Evolutionary conservation across 2,888 invertebrate genomes (phyloP).

Genomic region (Drosophila ezoana): DNA sequence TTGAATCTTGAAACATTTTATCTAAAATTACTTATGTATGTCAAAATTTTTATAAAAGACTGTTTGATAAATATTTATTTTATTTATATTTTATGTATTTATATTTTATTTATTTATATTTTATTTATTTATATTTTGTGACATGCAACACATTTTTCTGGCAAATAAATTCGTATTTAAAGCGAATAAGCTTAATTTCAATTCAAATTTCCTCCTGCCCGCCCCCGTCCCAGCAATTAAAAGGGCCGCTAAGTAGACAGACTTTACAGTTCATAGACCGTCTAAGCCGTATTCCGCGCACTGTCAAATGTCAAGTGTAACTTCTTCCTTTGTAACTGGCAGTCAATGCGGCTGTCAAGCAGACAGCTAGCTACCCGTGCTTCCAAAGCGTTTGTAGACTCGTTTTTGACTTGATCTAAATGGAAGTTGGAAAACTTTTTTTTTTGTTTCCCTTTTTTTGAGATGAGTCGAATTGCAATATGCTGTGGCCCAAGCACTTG

Average conservation of each 20-base stretch:
- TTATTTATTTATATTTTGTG: no score
- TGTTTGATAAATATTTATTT: no score
- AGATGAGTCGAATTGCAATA: constrained; percentile 22
- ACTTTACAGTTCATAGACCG: constrained; percentile 47
- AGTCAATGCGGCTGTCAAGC: constrained; percentile 34
- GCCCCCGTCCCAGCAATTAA: constrained; percentile 7
- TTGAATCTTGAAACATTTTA: no score
- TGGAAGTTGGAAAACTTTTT: constrained; percentile 34
- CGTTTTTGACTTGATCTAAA: constrained; percentile 8
- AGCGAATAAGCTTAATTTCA: neutral
- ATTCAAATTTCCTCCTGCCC: neutral
- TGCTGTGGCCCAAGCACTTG: constrained; percentile 28
- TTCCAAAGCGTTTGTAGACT: neutral
- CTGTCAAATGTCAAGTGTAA: constrained; percentile 54
- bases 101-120: no score
- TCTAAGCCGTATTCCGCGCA: constrained; percentile 27
- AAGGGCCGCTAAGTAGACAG: neutral
- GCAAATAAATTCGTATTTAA: no score
- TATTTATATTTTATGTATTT: no score
- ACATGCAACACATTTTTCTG: no score
- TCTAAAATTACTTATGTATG: no score
- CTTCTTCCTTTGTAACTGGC: constrained; percentile 27
- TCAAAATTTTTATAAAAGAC: no score
- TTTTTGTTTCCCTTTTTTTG: neutral
- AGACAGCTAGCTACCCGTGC: constrained; percentile 15